Conservation (phyloP, 2,888 invertebrate genomes). For the Neoscelio sp. region DNA sequence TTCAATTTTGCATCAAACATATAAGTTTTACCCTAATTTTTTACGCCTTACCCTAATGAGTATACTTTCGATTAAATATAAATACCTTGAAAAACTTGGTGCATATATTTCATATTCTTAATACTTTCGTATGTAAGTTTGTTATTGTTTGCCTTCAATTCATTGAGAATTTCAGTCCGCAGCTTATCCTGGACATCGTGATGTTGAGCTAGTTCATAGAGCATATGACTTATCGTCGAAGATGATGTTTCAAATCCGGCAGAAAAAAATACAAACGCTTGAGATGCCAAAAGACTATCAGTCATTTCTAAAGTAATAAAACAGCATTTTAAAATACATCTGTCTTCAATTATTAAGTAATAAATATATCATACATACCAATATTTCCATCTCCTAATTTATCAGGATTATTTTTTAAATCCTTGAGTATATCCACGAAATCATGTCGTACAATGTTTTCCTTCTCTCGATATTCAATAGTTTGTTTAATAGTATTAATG, state of each 20-base stretch:
- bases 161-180: constrained; percentile 78
- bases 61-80: too few relatives aligned
- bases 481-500: constrained; percentile 74
- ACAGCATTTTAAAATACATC: background rate
- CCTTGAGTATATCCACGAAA: constrained; percentile 81
- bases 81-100: constrained; percentile 80
- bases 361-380: constrained; percentile 67
- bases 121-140: constrained; percentile 80
- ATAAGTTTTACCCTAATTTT: too few relatives aligned
- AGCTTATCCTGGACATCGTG: constrained; percentile 80
- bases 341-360: too few relatives aligned
- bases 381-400: constrained; percentile 67
- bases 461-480: constrained; percentile 79
- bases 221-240: constrained; percentile 80
- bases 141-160: constrained; percentile 74
- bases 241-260: constrained; percentile 83
- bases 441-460: constrained; percentile 82
- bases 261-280: constrained; percentile 82
- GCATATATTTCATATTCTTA: constrained; percentile 81
- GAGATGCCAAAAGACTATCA: constrained; percentile 79
- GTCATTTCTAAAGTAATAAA: constrained; percentile 73
- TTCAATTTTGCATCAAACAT: too few relatives aligned
- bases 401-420: constrained; percentile 73
- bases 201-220: constrained; percentile 82
- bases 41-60: too few relatives aligned